Evolutionary conservation across 2,797 vertebrate genomes (phyloP), one percentile per base, ranked within the genome.

Genomic region (Heliangelus exortis): DNA sequence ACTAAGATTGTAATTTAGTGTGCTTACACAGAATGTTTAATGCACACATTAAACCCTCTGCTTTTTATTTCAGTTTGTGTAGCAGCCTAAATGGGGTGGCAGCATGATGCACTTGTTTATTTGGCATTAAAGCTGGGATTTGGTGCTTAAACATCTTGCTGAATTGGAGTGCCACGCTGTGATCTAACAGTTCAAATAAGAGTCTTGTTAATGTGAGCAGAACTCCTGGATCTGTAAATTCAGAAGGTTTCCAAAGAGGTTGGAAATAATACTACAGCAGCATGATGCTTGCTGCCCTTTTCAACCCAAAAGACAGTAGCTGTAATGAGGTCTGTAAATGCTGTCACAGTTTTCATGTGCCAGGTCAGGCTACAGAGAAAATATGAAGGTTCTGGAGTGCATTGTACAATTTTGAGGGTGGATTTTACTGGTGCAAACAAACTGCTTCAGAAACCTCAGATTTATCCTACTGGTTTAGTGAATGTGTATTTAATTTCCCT

Each of bases 11-110:
- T 73, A 78, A 93, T 96, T 96, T 91, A 1, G 3, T 88, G 71
- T 86, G 80, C 74, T 97, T 92, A 88, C 59, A 86, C 50, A 54
- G 67, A 84, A 74, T 73, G 48, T 94, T 95, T 92, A 93, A 87
- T 91, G 82, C 41, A 62, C 66, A 67, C 41, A 95, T 96, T 87
- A 94, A 84, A 55, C 10, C 88, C 79, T 63, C 93, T 84, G 59
- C 1, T 0, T 87, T 92, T 95, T 95, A 92, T 91, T 91, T 96
- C 85, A 47, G 77, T 88, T 94, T 86, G 74, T 88, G 67, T 74
- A 96, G 76, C 76, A 78, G 73, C 67, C 73, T 95, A 90, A 93
- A 79, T 76, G 71, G 53, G 53, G 71, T 58, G 94, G 67, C 88
- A 74, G 31, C 71, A 50, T 51, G 48, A 95, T 68, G 74, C 0